These are phyloP conservation scores for Urosaurus nigricauda DNA, from an alignment of 2,797 vertebrate species.

Conservation along the genomic window DNA sequence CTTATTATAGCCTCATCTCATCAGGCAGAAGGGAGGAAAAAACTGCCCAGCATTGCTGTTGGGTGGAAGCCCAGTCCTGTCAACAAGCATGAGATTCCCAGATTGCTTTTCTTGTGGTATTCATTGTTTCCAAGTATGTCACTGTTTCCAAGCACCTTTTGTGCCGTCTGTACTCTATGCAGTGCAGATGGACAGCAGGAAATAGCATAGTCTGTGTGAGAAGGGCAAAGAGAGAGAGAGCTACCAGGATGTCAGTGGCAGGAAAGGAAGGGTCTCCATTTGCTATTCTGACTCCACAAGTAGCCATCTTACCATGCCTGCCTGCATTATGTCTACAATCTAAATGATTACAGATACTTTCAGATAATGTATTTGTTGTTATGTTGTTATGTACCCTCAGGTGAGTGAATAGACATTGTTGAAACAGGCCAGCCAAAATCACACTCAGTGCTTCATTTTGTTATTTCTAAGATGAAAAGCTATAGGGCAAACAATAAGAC, in stretches of 20 bases:
- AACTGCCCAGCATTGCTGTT: neutral
- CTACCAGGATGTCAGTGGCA: neutral
- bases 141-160: slow-evolving; percentile 37
- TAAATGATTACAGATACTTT: slow-evolving; percentile 3
- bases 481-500: neutral
- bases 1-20: slow-evolving; percentile 31
- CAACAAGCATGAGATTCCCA: neutral
- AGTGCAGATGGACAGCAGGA: slow-evolving; percentile 38
- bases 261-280: slow-evolving; percentile 18
- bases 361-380: too few species aligned
- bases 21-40: neutral
- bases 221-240: slow-evolving; percentile 15
- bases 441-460: neutral
- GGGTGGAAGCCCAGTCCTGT: slow-evolving; percentile 3
- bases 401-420: neutral
- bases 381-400: too few species aligned
- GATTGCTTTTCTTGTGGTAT: slow-evolving; percentile 26
- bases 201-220: slow-evolving; percentile 24
- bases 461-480: neutral
- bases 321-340: neutral
- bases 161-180: neutral
- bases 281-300: slow-evolving; percentile 23
- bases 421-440: neutral
- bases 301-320: slow-evolving; percentile 1
- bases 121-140: slow-evolving; percentile 42